Percentiles rank a stretch among this genome's conserved stretches.
Conservation (phyloP, 2,113 vertebrate species). For the Nasalis larvatus region DNA sequence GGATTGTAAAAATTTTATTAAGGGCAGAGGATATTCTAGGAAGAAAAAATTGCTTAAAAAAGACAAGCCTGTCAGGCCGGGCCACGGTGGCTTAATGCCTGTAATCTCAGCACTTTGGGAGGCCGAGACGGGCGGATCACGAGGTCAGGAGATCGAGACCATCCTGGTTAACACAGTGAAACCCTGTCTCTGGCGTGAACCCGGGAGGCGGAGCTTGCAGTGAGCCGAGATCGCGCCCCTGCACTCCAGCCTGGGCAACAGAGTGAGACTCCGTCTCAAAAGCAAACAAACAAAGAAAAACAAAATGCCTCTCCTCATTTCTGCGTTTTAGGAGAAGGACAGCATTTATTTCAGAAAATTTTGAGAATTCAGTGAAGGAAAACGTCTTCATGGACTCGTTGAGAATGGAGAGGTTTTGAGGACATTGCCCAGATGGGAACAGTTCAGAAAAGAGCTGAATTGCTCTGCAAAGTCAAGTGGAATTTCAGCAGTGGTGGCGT, state of each 20-base stretch:
- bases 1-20: background rate
- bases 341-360: background rate
- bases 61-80: no score
- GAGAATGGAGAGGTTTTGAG: background rate
- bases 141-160: no score
- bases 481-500: rapidly evolving
- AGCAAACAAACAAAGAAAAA: background rate
- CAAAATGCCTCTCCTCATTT: background rate
- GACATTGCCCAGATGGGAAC: no score
- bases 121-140: rapidly evolving
- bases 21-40: background rate
- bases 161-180: no score
- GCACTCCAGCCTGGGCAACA: no score
- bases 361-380: background rate
- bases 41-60: background rate
- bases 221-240: rapidly evolving
- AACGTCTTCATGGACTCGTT: rapidly evolving
- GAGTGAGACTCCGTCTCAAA: no score
- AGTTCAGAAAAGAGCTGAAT: background rate
- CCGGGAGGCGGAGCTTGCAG: no score
- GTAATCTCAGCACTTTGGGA: no score
- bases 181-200: no score
- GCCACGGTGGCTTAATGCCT: rapidly evolving
- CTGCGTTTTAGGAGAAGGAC: background rate
- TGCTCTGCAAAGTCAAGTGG: no score